Percentiles rank a stretch among this genome's conserved stretches.
Evolutionary conservation across 2,797 vertebrate species (phyloP).

Genomic region (Pteronotus mesoamericanus): DNA sequence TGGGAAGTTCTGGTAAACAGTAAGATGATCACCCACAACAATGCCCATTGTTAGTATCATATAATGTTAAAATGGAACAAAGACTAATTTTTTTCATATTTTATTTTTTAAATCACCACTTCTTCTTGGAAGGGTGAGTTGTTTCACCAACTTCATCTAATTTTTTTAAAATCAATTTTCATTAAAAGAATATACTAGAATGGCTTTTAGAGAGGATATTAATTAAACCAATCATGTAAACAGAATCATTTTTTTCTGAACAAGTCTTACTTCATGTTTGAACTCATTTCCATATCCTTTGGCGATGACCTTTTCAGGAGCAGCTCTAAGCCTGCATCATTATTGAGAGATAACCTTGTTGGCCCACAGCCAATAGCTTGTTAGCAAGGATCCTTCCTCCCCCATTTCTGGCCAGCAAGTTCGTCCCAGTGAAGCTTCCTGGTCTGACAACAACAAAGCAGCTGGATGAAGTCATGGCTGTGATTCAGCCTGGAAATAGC

Average conservation of each 20-base stretch:
- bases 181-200: conserved; percentile 23
- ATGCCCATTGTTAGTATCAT: background rate
- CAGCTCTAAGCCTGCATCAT: conserved; percentile 31
- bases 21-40: background rate
- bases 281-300: conserved; percentile 35
- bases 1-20: background rate
- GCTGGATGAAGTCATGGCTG: conserved; percentile 35
- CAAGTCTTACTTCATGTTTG: conserved; percentile 52
- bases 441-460: conserved; percentile 30
- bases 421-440: conserved; percentile 25
- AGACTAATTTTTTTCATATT: conserved; percentile 12
- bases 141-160: conserved; percentile 42
- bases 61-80: conserved; percentile 25
- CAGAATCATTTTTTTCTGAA: conserved; percentile 28
- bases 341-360: conserved; percentile 54
- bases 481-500: conserved; percentile 36
- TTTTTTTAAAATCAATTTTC: background rate
- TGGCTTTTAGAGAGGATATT: conserved; percentile 40
- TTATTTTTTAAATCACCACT: conserved; percentile 10
- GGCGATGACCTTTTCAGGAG: conserved; percentile 30
- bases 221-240: conserved; percentile 51
- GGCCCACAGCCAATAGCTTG: conserved; percentile 54
- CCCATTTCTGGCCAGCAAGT: conserved; percentile 34
- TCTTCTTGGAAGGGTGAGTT: conserved; percentile 36
- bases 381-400: conserved; percentile 63